Evolutionary conservation across 2,888 invertebrate species (phyloP), one percentile per base, ranked within the genome.

Genomic region (Andrena bicolor): DNA sequence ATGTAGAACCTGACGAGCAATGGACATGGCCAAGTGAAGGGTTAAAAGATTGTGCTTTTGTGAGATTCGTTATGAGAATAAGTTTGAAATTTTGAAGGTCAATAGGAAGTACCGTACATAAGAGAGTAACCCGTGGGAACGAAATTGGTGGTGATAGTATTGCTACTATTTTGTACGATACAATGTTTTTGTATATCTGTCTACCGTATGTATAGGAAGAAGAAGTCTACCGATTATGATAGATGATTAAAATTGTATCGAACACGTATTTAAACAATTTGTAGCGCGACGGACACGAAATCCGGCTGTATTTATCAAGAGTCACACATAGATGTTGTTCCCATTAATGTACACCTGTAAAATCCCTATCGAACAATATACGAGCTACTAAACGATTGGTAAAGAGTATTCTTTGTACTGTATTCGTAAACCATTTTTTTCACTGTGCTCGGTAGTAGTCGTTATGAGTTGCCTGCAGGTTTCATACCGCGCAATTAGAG

Each of bases 111-210:
- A 81, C 80, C 81, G 82, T 82, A 63, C 78, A 76, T 69, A 71
- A 74, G 70, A 79, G 75, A 56, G 63, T 77, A 72, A 77, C 76
- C 61, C 76, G 75, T 76, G 82, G 88, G 80, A 88, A 86, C 79
- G 80, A 87, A 81, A 75, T 74, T 61, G 70, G 75, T 83, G 80
- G 81, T 88, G 80, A 88, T 80, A 84, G 79, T 86, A 86, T 75
- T 83, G 86, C 88, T 90, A 91, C 90, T 92, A 92, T 92, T 92
- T 92, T 92, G 89, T 92, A 92, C 92, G 89, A 92, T 90, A 91
- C 87, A 87, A 90, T 90, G 90, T 92, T 92, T 83, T 92, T 92
- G 90, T 92, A 92, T 91, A 92, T 91, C 91, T 90, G 88, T 91
- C 88, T 90, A 90, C 86, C 80, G 82, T 85, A 87, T 87, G 87